Evolutionary conservation across 2,113 vertebrate genomes (phyloP).

Genomic region (Calyptomena viridis): DNA sequence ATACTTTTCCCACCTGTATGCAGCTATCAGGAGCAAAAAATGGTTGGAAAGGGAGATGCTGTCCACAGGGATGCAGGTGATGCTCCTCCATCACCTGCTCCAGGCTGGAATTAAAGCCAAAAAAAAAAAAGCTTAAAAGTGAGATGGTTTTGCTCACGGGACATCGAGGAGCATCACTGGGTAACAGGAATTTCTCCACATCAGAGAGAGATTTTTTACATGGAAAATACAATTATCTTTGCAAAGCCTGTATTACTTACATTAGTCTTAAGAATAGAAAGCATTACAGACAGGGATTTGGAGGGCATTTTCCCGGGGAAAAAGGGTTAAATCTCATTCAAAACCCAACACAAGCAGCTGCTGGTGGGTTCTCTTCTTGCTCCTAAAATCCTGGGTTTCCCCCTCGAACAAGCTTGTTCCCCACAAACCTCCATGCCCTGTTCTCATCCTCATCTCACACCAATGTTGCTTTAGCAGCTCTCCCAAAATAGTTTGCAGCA

Average conservation of each 20-base stretch:
- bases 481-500: neutral
- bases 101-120: neutral
- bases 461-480: neutral
- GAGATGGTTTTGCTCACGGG: neutral
- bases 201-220: accelerated
- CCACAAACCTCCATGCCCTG: neutral
- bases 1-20: neutral
- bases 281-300: accelerated
- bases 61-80: neutral
- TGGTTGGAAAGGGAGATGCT: neutral
- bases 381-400: neutral
- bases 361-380: neutral
- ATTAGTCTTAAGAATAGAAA: neutral
- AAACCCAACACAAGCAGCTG: accelerated
- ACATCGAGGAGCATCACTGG: accelerated
- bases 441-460: neutral
- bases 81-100: neutral
- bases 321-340: neutral
- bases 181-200: neutral
- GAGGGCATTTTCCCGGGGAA: neutral
- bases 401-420: neutral
- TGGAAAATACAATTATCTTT: neutral
- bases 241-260: neutral
- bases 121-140: neutral
- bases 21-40: neutral